Percentiles rank a stretch among this genome's conserved stretches.
phyloP scores from a whole-genome alignment of 1,140 invertebrate genomes.

The Zelostemma sp. region DNA sequence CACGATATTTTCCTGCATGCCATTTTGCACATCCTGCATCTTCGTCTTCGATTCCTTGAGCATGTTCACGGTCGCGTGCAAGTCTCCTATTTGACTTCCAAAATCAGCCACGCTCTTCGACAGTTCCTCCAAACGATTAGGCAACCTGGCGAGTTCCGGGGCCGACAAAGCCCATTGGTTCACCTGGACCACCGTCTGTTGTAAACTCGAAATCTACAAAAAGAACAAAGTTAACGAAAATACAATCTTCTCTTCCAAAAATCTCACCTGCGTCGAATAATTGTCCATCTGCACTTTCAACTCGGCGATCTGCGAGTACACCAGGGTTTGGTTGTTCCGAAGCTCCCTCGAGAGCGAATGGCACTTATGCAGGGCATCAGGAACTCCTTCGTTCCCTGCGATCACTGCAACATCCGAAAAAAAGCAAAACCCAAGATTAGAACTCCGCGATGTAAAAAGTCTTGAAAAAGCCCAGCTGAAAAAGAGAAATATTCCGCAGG shows the following conservation, averaged over 20 bases:
- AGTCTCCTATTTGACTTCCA: slow-evolving; percentile 72
- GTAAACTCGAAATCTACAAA: slow-evolving; percentile 48
- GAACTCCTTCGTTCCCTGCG: slow-evolving; percentile 75
- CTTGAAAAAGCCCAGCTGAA: too few species aligned
- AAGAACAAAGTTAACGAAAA: not conserved
- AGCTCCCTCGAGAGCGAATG: slow-evolving; percentile 75
- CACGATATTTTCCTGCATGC: slow-evolving; percentile 63
- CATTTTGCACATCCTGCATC: slow-evolving; percentile 59
- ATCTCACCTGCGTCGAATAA: slow-evolving; percentile 68
- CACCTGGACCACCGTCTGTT: slow-evolving; percentile 70
- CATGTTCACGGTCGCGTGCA: slow-evolving; percentile 58
- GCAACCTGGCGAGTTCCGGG: slow-evolving; percentile 73
- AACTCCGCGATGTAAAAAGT: too few species aligned
- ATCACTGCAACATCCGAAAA: slow-evolving; percentile 71
- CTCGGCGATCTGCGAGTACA: slow-evolving; percentile 70
- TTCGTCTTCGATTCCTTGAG: slow-evolving; percentile 62
- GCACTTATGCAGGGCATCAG: slow-evolving; percentile 76
- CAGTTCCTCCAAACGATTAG: slow-evolving; percentile 69
- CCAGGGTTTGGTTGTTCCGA: slow-evolving; percentile 73
- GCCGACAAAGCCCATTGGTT: slow-evolving; percentile 72
- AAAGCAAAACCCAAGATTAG: not conserved
- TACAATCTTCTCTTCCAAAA: not conserved
- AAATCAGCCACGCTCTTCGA: slow-evolving; percentile 73
- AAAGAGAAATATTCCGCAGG: not conserved
- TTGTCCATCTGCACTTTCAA: slow-evolving; percentile 67